These are phyloP conservation scores for Entomyzon cyanotis DNA, from an alignment of 2,113 vertebrate species.

Conservation along the genomic window DNA sequence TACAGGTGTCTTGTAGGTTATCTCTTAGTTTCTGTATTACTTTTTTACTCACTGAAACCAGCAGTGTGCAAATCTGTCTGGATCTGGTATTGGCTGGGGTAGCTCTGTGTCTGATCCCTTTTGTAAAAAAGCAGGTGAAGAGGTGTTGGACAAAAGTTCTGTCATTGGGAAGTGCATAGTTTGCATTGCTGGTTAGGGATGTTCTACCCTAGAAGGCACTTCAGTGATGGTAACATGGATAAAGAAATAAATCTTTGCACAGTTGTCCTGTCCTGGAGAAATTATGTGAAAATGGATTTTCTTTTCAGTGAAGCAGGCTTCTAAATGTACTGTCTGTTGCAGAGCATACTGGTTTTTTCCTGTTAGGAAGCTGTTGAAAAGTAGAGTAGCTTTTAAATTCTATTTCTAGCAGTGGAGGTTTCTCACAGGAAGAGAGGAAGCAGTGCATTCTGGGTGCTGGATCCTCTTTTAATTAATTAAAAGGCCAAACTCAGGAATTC, in stretches of 20 bases:
- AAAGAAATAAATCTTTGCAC: not conserved
- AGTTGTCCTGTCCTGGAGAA: not conserved
- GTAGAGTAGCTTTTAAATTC: not conserved
- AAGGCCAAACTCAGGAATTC: not conserved
- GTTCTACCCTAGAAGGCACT: not conserved
- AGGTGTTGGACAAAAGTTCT: not conserved
- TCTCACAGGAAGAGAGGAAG: not conserved
- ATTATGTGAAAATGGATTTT: not conserved
- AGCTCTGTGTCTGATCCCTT: not conserved
- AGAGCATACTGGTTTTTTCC: not conserved
- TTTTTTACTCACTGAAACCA: not conserved
- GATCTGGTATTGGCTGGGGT: not conserved
- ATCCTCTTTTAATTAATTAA: not conserved
- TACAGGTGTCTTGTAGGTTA: not conserved
- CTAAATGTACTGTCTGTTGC: not conserved
- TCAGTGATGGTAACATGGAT: not conserved
- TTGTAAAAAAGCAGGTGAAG: not conserved
- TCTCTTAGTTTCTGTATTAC: not conserved
- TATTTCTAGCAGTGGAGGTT: not conserved
- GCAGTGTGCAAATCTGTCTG: not conserved
- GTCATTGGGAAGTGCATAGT: not conserved
- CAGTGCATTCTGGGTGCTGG: not conserved
- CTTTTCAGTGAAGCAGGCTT: not conserved
- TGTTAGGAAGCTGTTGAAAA: not conserved
- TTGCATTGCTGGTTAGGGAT: not conserved